Conservation (phyloP, 2,113 vertebrate species). For the Eulacestoma nigropectus region DNA sequence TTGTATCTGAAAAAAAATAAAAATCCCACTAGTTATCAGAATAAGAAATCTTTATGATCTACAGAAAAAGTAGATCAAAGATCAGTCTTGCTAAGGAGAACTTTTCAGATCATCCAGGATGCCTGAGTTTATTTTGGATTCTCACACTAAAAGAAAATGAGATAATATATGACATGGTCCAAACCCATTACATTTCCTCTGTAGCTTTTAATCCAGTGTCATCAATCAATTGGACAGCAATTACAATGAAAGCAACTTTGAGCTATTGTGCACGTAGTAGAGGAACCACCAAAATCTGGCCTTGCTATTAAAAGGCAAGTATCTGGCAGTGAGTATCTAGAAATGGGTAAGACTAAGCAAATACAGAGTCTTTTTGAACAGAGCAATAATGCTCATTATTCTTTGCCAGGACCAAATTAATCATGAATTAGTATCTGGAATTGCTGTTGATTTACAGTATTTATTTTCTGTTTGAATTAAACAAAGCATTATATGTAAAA, state of each 20-base stretch:
- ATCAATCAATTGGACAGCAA: slow-evolving; percentile 8
- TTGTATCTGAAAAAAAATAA: neutral
- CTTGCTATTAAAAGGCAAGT: neutral
- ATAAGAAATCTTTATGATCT: neutral
- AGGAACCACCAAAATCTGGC: neutral
- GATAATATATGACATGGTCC: neutral
- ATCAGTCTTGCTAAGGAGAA: neutral
- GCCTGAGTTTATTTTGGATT: neutral
- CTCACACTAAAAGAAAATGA: neutral
- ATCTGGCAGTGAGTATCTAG: neutral
- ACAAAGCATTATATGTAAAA: neutral
- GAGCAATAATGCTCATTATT: neutral
- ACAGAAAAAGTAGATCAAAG: neutral
- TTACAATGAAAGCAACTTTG: neutral
- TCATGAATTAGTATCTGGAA: neutral
- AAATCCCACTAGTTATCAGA: neutral
- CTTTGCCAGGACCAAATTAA: neutral
- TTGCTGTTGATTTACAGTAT: neutral
- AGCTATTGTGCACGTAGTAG: neutral
- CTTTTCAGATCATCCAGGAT: neutral
- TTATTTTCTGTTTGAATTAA: neutral
- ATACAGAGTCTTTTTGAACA: neutral
- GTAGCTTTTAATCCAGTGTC: slow-evolving; percentile 8
- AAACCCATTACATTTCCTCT: neutral
- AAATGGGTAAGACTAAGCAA: neutral